These are phyloP conservation scores for Pungitius pungitius DNA, from an alignment of 2,113 vertebrate species.

Conservation along the genomic window DNA sequence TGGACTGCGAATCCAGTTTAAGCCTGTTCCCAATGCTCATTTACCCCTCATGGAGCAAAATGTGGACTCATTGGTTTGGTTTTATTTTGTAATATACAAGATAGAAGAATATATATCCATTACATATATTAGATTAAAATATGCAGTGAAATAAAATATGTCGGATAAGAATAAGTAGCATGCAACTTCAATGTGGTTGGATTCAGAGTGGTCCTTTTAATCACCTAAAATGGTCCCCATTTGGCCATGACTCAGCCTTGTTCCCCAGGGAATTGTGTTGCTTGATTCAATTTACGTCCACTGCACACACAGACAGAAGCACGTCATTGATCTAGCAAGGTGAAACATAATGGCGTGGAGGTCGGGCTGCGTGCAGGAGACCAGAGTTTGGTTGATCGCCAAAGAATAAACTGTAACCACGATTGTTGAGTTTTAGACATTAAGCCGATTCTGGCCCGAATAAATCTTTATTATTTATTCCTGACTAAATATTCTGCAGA, in stretches of 20 bases:
- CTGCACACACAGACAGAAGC: not conserved
- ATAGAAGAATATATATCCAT: not conserved
- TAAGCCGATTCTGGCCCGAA: too few species aligned
- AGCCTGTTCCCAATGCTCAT: slow-evolving; percentile 1
- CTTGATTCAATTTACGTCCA: not conserved
- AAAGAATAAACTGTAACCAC: not conserved
- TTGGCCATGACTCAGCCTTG: not conserved
- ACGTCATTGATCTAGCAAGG: not conserved
- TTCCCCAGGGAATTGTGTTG: not conserved
- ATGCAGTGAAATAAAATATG: not conserved
- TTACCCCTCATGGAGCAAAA: slow-evolving; percentile 4
- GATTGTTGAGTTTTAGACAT: too few species aligned
- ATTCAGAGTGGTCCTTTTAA: not conserved
- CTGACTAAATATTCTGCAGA: too few species aligned
- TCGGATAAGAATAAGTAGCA: not conserved
- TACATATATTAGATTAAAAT: not conserved
- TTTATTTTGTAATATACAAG: not conserved
- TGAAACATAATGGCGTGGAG: not conserved
- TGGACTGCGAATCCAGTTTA: slow-evolving; percentile 15
- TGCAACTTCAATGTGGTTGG: not conserved
- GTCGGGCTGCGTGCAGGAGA: too few species aligned
- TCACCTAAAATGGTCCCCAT: not conserved
- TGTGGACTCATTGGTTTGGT: not conserved
- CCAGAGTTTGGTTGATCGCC: not conserved
- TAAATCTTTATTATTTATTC: too few species aligned